phyloP scores from a whole-genome alignment of 2,888 invertebrate genomes.

The Polietes domitor region DNA sequence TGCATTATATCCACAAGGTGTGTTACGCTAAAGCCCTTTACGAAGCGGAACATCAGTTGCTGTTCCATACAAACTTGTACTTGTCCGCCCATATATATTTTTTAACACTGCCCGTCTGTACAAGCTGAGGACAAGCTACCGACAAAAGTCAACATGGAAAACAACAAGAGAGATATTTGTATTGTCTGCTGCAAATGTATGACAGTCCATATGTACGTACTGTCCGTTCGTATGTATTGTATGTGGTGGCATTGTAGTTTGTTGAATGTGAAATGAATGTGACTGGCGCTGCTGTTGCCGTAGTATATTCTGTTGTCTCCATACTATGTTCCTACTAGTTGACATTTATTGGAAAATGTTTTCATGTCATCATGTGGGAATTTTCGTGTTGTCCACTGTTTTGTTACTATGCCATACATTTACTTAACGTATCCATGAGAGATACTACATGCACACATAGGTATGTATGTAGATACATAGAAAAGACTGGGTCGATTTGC shows the following conservation, averaged over 20 bases:
- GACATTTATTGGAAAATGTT: constrained; percentile 72
- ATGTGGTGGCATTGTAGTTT: constrained; percentile 48
- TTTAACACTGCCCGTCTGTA: not conserved
- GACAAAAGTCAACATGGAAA: constrained; percentile 25
- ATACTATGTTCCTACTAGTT: constrained; percentile 62
- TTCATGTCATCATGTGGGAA: constrained; percentile 68
- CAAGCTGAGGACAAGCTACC: not conserved
- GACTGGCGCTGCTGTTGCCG: constrained; percentile 51
- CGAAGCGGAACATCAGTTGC: not conserved
- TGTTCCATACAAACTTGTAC: not conserved
- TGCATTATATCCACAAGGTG: not conserved
- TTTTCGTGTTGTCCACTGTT: constrained; percentile 65
- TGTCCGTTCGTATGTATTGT: constrained; percentile 16
- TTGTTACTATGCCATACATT: constrained; percentile 52
- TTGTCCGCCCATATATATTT: not conserved
- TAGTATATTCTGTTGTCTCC: constrained; percentile 39
- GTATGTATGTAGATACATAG: not conserved
- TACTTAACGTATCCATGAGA: constrained; percentile 52
- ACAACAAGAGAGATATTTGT: constrained; percentile 36
- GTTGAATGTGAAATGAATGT: constrained; percentile 33
- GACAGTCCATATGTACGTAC: not conserved
- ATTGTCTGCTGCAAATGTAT: constrained; percentile 45
- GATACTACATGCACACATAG: not conserved
- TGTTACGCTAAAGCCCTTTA: constrained; percentile 11
- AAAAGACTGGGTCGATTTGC: not conserved